A percentile compares a stretch with the other conserved stretches of the same genome.
These are phyloP conservation scores for Hesperophylax magnus DNA, from an alignment of 1,140 invertebrate species.

Conservation along the genomic window DNA sequence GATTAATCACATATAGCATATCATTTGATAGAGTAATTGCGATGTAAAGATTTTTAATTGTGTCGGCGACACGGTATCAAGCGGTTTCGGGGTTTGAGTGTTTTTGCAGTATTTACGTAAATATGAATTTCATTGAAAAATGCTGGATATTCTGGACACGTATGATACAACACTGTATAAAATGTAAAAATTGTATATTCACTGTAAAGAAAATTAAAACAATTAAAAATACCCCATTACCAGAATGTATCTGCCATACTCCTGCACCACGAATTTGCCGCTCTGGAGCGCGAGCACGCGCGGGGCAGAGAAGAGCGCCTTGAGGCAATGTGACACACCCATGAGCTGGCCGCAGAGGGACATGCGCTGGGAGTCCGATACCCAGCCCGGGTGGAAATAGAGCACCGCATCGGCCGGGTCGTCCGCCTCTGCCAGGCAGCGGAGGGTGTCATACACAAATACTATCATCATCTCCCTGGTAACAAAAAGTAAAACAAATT, in stretches of 20 bases:
- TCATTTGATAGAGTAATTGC: too few relatives aligned
- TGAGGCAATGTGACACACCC: constrained; percentile 84
- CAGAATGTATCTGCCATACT: constrained; percentile 84
- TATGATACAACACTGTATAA: too few relatives aligned
- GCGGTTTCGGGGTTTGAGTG: too few relatives aligned
- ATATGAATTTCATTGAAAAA: too few relatives aligned
- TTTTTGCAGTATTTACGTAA: too few relatives aligned
- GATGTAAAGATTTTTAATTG: too few relatives aligned
- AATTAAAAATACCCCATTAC: constrained; percentile 67
- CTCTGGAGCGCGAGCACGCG: constrained; percentile 83
- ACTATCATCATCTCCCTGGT: constrained; percentile 88
- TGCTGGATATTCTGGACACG: too few relatives aligned
- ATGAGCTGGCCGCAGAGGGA: constrained; percentile 87
- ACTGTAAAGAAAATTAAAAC: too few relatives aligned
- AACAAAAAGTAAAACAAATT: neutral
- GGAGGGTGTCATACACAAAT: constrained; percentile 88
- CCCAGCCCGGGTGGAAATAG: constrained; percentile 92
- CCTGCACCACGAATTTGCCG: constrained; percentile 86
- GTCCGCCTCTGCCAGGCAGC: constrained; percentile 83
- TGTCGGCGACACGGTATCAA: too few relatives aligned
- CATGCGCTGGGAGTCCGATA: constrained; percentile 84
- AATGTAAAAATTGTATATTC: too few relatives aligned
- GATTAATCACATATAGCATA: too few relatives aligned
- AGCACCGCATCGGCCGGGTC: constrained; percentile 88
- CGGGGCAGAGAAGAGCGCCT: constrained; percentile 80